These are phyloP conservation scores for Cordylochernes scorpioides DNA, from an alignment of 2,888 invertebrate species.

Conservation along the genomic window DNA sequence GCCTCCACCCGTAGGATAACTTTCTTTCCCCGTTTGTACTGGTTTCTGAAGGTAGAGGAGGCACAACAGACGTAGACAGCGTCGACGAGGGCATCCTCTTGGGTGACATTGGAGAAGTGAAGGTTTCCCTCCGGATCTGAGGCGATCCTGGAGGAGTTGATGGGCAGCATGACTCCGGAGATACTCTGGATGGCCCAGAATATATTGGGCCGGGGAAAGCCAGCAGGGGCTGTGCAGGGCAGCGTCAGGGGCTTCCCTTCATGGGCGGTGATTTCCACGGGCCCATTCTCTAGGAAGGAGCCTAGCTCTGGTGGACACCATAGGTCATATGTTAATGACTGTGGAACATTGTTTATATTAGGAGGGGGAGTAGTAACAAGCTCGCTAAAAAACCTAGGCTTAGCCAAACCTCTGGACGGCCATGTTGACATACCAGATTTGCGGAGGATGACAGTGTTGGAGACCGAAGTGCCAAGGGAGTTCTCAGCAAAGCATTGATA, in stretches of 20 bases:
- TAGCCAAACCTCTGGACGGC: too few species aligned
- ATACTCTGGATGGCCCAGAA: conserved; percentile 78
- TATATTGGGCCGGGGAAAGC: conserved; percentile 77
- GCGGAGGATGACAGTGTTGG: too few species aligned
- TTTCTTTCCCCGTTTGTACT: conserved; percentile 66
- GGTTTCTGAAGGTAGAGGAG: conserved; percentile 57
- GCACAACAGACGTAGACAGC: conserved; percentile 83
- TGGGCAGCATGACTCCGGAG: too few species aligned
- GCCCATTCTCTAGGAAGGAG: conserved; percentile 31
- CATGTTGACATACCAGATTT: too few species aligned
- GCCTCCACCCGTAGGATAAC: conserved; percentile 47
- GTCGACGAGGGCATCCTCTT: conserved; percentile 49
- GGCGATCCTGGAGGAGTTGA: conserved; percentile 74
- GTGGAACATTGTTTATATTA: too few species aligned
- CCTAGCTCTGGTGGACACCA: too few species aligned
- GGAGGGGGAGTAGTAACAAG: too few species aligned
- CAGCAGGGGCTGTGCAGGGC: conserved; percentile 70
- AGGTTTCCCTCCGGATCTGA: conserved; percentile 84
- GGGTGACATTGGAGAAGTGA: conserved; percentile 85
- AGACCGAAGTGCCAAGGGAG: too few species aligned
- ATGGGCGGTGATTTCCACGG: conserved; percentile 31
- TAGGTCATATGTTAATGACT: too few species aligned
- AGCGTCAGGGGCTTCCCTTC: conserved; percentile 69
- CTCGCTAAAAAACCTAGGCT: too few species aligned
- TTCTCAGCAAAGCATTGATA: too few species aligned